Base-by-base conservation (phyloP, 2,113 vertebrate genomes). In the Variabilichromis moorii region DNA sequence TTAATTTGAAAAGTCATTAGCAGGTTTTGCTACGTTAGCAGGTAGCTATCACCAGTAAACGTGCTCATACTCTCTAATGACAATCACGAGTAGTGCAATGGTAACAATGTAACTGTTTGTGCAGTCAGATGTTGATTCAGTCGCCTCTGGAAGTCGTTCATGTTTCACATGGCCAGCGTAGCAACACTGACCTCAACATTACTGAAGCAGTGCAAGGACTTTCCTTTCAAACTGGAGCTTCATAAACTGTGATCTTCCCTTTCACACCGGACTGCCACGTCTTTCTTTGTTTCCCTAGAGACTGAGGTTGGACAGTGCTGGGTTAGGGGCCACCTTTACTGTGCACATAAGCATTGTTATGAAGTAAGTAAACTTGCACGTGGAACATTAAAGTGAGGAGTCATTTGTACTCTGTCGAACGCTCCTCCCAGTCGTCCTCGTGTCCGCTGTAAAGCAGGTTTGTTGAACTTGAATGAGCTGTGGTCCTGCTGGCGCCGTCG, bases 71-170 rank as follows among this genome's bases (percentile, higher is more conserved):
- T 57, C 8, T 16, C 55, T 59, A 28, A 26, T 61, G 14, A 14
- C 2, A 28, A 0, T 31, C 55, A 28, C 0, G 21, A 3, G 16
- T 6, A 10, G 16, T 61, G 55, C n/a, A 16, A 31, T 31, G 26
- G 9, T 9, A 59, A 16, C 55, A 17, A 9, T 31, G 13, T 59
- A 28, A 59, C 21, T 14, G n/a, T 51, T 51, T 19, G 51, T 53
- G 51, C 45, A 8, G 57, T 17, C 57, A 31, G 14, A 5, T 9
- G 5, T 17, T 59, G 54, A 26, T 57, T 3, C 0, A 57, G 54
- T 57, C 7, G 0, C 21, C 11, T 55, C 6, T 55, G 54, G 21
- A 26, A 26, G 1, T 1, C 1, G 47, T 57, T 57, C 24, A 26
- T 5, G 21, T 55, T 4, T 1, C 54, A 26, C 54, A 55, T 8